Percentiles rank a stretch among this genome's conserved stretches.
Evolutionary conservation across 30 jellyfish, hydroid and myxozoan species (phyloP).

Genomic region (Turritopsis rubra): DNA sequence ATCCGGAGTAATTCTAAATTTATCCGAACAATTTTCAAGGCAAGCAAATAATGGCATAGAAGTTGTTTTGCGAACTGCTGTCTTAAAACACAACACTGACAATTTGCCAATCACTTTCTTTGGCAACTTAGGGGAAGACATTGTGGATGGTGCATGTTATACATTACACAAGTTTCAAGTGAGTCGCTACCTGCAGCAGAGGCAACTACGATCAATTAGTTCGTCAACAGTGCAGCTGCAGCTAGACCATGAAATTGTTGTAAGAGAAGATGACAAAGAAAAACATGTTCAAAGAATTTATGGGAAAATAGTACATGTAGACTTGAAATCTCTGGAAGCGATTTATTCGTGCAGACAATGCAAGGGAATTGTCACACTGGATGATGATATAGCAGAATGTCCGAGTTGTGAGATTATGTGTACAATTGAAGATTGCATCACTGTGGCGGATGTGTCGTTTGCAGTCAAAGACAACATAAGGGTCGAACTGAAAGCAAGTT

Average conservation of each 20-base stretch:
- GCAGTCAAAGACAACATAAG: too few relatives aligned
- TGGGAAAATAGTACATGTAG: too few relatives aligned
- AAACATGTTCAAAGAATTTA: neutral
- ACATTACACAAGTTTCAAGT: neutral
- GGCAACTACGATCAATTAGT: too few relatives aligned
- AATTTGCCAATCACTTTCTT: too few relatives aligned
- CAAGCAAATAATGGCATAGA: neutral
- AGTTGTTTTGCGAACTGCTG: neutral
- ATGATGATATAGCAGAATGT: neutral
- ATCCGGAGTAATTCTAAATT: neutral
- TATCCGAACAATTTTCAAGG: too few relatives aligned
- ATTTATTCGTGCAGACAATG: too few relatives aligned
- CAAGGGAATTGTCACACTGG: neutral
- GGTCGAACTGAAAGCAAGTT: too few relatives aligned
- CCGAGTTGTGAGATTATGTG: neutral
- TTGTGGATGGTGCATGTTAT: neutral
- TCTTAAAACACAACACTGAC: neutral
- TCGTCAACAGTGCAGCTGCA: slow-evolving; percentile 4
- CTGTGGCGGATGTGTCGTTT: neutral
- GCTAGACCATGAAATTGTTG: neutral
- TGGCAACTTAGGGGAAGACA: slow-evolving; percentile 1
- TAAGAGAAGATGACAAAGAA: neutral
- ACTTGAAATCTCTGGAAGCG: too few relatives aligned
- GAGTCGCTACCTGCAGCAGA: too few relatives aligned
- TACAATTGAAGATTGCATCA: neutral